Evolutionary conservation across 2,113 vertebrate genomes (phyloP).

Genomic region (Isurus oxyrinchus): DNA sequence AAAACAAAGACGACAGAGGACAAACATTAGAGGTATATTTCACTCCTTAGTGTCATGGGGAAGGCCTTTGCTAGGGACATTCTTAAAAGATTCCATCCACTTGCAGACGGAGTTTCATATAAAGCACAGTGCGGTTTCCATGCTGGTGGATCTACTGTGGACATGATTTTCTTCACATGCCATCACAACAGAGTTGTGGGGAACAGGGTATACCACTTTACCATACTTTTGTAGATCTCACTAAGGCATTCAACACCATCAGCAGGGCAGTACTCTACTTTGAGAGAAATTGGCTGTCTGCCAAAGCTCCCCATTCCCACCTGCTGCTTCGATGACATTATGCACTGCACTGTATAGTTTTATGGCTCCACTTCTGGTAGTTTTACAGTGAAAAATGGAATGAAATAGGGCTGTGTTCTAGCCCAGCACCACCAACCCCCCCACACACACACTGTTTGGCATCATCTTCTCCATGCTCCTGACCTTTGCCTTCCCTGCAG

Average conservation of each 20-base stretch:
- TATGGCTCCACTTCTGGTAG: neutral
- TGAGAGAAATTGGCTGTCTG: neutral
- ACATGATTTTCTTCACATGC: neutral
- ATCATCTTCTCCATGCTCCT: neutral
- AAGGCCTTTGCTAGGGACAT: neutral
- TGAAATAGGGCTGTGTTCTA: neutral
- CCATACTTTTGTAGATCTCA: neutral
- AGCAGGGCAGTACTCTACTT: neutral
- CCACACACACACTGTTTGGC: too few species aligned
- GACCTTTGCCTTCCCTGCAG: neutral
- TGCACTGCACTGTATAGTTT: neutral
- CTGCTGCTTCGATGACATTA: neutral
- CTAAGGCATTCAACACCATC: neutral
- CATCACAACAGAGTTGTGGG: neutral
- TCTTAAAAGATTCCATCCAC: neutral
- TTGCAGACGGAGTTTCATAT: neutral
- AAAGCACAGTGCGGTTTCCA: neutral
- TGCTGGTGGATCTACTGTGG: neutral
- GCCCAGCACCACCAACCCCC: too few species aligned
- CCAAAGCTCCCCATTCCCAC: neutral
- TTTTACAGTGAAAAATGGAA: neutral
- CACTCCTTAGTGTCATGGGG: neutral
- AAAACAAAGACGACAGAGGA: neutral
- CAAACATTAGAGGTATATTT: too few species aligned
- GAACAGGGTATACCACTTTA: neutral